Evolutionary conservation across 2,113 vertebrate genomes (phyloP).

Genomic region (Dromiciops gliroides): DNA sequence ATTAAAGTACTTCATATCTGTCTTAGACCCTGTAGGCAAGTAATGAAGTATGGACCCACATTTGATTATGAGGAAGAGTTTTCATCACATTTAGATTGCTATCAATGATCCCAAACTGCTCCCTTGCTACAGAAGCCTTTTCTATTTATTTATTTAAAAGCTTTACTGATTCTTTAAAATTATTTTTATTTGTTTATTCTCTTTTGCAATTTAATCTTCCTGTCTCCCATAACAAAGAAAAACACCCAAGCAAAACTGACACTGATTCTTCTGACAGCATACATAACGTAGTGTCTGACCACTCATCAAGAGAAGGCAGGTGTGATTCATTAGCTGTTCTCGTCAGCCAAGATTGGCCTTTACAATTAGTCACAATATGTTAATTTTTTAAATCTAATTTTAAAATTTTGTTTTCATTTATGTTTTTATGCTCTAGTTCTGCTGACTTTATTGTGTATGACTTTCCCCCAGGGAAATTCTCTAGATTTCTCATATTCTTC

Average conservation of each 20-base stretch:
- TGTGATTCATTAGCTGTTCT: neutral
- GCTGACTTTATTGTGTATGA: neutral
- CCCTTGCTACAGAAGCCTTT: neutral
- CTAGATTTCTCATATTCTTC: neutral
- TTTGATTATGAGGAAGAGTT: neutral
- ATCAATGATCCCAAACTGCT: neutral
- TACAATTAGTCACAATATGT: neutral
- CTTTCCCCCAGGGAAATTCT: neutral
- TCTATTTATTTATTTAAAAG: neutral
- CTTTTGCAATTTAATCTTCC: neutral
- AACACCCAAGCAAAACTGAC: neutral
- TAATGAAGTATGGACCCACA: neutral
- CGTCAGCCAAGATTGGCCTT: neutral
- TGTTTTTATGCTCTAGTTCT: neutral
- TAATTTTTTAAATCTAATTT: neutral
- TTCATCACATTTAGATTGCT: neutral
- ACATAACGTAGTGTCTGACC: neutral
- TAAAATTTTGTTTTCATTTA: neutral
- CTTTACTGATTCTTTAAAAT: neutral
- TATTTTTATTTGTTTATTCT: neutral
- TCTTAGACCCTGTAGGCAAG: neutral
- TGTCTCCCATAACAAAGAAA: neutral
- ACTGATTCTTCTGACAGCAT: neutral
- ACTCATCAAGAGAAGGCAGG: neutral
- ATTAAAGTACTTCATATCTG: neutral